Evolutionary conservation across 2,888 invertebrate genomes (phyloP).

Genomic region (Chrysotoxum bicinctum): DNA sequence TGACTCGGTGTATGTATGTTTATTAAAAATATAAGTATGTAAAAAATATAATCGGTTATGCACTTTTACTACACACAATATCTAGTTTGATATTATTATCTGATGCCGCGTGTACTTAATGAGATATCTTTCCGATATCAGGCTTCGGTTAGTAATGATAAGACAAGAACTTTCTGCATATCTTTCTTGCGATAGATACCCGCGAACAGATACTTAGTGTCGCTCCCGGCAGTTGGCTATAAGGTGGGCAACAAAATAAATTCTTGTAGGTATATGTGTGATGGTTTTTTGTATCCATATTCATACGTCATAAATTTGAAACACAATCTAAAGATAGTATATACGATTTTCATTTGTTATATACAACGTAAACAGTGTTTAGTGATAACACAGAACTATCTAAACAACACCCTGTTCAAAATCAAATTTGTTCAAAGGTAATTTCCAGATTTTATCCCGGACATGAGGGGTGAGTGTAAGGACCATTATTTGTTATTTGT

Average conservation of each 20-base stretch:
- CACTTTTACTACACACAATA: constrained; percentile 73
- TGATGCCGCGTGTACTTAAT: constrained; percentile 71
- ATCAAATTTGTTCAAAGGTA: constrained; percentile 12
- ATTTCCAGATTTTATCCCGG: not conserved
- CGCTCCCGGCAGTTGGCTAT: not conserved
- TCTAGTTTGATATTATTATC: constrained; percentile 73
- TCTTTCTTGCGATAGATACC: constrained; percentile 58
- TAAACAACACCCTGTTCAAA: constrained; percentile 32
- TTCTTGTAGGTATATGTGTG: constrained; percentile 10
- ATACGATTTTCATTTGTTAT: constrained; percentile 5
- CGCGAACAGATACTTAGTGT: constrained; percentile 4
- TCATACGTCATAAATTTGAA: constrained; percentile 61
- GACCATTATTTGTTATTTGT: constrained; percentile 27
- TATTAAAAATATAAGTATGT: not conserved
- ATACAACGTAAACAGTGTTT: not conserved
- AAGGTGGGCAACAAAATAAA: constrained; percentile 20
- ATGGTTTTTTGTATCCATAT: constrained; percentile 32
- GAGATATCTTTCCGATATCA: constrained; percentile 75
- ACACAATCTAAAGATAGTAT: not conserved
- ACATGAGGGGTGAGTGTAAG: not conserved
- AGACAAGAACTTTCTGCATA: constrained; percentile 71
- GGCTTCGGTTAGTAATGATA: constrained; percentile 74
- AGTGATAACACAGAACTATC: constrained; percentile 18
- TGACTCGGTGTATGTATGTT: constrained; percentile 32
- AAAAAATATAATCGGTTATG: constrained; percentile 70